Base-by-base conservation (phyloP, 2,888 invertebrate species). In the Glaucopsyche alexis region DNA sequence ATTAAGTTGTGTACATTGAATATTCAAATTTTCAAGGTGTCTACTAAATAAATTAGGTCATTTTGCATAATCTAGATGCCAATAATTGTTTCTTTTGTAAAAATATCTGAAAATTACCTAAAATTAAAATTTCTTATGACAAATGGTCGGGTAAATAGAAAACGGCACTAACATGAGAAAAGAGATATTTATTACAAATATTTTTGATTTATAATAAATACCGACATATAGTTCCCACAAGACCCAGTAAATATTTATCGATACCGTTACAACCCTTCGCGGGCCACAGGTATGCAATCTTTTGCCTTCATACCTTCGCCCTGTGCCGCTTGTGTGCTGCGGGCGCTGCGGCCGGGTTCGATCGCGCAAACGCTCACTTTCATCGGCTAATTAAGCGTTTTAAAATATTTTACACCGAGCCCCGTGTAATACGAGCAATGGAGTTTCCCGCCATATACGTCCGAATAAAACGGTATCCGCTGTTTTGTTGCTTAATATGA, bases 201-300 rank as follows among this genome's bases (percentile, higher is more conserved):
- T 42, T 42, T 42, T 5, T 42, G 42, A 42, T 42, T 29, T 29
- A 29, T 29, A 29, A 42, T 42, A 42, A 42, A 42, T 29, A 8
- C 42, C 6, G 3, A 42, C 1, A 5, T 42, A 42, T 42, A 42
- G 7, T 42, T 42, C 0, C 42, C 5, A 42, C 42, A 7, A 7
- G 1, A 42, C 7, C 42, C 42, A 42, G 38, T 49, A 71, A 50
- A 67, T 38, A 42, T 60, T 67, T 73, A 74, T 88, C 87, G 88
- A 88, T 82, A 85, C 13, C 42, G 14, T 67, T 7, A 74, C 89
- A 86, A 75, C 89, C 83, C 90, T 89, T 89, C 73, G 74, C 78
- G 77, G 76, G 76, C 82, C 83, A 83, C 90, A 91, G 89, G 89
- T 88, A 90, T 87, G 88, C 85, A 88, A 87, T 87, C 88, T 86